A percentile compares a stretch with the other conserved stretches of the same genome.
These are phyloP conservation scores for Tiliacea citrago DNA, from an alignment of 2,888 invertebrate species.

Conservation along the genomic window DNA sequence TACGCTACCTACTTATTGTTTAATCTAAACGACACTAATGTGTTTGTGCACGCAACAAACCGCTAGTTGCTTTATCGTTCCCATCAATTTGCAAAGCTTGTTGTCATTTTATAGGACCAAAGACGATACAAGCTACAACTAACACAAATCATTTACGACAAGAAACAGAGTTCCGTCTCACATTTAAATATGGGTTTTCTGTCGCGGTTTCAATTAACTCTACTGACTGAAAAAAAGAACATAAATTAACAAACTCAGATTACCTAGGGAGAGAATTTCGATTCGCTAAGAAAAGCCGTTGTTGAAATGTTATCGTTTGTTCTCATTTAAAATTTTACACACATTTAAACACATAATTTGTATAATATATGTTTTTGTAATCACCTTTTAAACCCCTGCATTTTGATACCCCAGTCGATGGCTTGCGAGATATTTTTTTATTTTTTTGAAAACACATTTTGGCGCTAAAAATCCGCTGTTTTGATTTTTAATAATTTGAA, in stretches of 20 bases:
- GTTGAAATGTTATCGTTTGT: background rate
- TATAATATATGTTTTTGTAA: no score
- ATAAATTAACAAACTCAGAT: background rate
- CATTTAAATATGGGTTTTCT: background rate
- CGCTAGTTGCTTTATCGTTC: constrained; percentile 5
- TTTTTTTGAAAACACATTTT: no score
- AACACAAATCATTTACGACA: background rate
- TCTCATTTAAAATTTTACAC: no score
- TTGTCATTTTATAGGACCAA: background rate
- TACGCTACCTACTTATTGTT: constrained; percentile 17
- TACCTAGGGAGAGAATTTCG: background rate
- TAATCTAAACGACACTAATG: constrained; percentile 39
- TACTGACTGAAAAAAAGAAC: background rate
- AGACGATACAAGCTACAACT: background rate
- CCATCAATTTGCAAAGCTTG: constrained; percentile 10
- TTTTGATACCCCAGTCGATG: no score
- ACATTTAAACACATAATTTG: no score
- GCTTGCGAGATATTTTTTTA: no score
- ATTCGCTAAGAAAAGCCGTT: background rate
- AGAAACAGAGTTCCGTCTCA: background rate
- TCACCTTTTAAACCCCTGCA: no score
- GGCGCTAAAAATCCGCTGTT: no score
- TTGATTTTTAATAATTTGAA: no score
- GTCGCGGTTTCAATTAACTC: background rate
- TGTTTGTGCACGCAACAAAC: constrained; percentile 11